Evolutionary conservation across 2,113 vertebrate species (phyloP).

Genomic region (Psittacula cyanocephala): DNA sequence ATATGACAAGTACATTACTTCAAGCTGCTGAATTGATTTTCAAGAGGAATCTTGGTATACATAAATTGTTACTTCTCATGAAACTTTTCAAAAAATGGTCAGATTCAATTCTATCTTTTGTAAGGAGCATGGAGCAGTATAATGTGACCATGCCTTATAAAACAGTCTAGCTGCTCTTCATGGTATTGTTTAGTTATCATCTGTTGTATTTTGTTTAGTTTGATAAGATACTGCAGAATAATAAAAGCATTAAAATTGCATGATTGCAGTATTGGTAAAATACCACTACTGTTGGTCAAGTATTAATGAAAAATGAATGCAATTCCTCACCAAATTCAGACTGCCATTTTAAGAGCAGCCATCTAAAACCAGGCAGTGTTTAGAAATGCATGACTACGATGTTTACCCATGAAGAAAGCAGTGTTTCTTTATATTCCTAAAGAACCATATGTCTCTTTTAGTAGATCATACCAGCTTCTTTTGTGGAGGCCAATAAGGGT

Average conservation of each 20-base stretch:
- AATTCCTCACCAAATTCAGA: conserved; percentile 33
- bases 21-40: conserved; percentile 52
- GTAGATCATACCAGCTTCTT: conserved; percentile 81
- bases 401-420: conserved; percentile 69
- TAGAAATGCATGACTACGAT: conserved; percentile 52
- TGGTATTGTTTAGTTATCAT: neutral
- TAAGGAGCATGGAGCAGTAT: neutral
- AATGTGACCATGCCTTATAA: neutral
- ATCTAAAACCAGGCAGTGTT: conserved; percentile 63
- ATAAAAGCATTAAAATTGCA: neutral
- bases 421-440: conserved; percentile 74
- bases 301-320: conserved; percentile 11
- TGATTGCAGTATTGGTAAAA: neutral
- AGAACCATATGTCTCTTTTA: conserved; percentile 67
- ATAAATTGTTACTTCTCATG: conserved; percentile 31
- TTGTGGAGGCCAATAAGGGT: conserved; percentile 82
- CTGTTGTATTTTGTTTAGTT: neutral
- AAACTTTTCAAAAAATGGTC: neutral
- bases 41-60: conserved; percentile 37
- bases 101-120: neutral
- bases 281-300: neutral
- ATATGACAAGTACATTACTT: conserved; percentile 47
- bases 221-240: neutral
- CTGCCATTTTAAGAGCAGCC: conserved; percentile 48
- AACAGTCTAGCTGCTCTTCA: neutral